Evolutionary conservation across 2,113 vertebrate species (phyloP), one percentile per base, ranked within the genome.

Genomic region (Serilophus lunatus): DNA sequence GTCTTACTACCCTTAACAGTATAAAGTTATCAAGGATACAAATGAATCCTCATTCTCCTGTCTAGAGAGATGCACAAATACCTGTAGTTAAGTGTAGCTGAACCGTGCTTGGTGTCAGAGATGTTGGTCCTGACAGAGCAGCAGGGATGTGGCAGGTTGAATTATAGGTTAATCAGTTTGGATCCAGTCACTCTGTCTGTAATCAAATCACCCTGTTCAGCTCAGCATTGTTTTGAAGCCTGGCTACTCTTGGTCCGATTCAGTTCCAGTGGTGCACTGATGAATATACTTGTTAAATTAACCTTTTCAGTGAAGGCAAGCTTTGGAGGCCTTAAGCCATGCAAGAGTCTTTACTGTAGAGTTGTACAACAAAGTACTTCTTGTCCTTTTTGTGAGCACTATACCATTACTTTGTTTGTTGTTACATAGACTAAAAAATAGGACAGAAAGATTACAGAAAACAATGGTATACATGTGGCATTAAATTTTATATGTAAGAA

Each of bases 391-490:
- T 33, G 22, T 35, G n/a, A 64, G 57, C 69, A 42, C 10, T 24
- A 25, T 6, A 3, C 49, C 35, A 9, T 64, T 18, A 29, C 47
- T 54, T 85, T 59, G 7, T 40, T 66, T 60, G 42, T 8, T 54
- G 13, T n/a, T n/a, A 36, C 18, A 23, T 76, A 75, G 49, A 82
- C 23, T 33, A 19, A 33, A 56, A 71, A 33, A 36, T 33, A 63
- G 51, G n/a, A n/a, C 24, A 35, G 59, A 64, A 68, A 18, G 76
- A 50, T 63, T 15, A 26, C 0, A 10, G 61, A 60, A 82, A 84
- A 45, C 9, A 54, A 15, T 0, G 1, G 14, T 17, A 14, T 49
- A 68, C 0, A 0, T 3, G 26, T 25, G 10, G 12, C 44, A 40
- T 45, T 53, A 45, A 4, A 38, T 53, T 50, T 68, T 53, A 9